A percentile compares a stretch with the other conserved stretches of the same genome.
Evolutionary conservation across 2,113 vertebrate genomes (phyloP).

Genomic region (Azemiops feae): DNA sequence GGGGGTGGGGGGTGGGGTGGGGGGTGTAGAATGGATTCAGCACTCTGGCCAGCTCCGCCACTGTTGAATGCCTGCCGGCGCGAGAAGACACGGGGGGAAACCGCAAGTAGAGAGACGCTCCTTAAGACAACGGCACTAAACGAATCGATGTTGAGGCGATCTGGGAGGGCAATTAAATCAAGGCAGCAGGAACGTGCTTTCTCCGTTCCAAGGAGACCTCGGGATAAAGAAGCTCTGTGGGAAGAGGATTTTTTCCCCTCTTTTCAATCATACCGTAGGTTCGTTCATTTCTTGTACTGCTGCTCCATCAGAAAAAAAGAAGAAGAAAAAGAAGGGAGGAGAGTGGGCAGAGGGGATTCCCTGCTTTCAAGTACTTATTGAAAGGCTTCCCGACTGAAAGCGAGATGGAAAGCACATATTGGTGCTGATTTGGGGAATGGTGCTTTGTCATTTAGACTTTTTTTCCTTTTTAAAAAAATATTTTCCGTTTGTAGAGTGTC

Average conservation of each 20-base stretch:
- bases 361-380: neutral
- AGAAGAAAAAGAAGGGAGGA: neutral
- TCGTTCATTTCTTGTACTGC: neutral
- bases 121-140: conserved; percentile 18
- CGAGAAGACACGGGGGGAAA: neutral
- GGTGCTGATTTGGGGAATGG: neutral
- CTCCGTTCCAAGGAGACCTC: neutral
- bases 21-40: neutral
- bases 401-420: neutral
- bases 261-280: neutral
- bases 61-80: neutral
- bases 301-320: neutral
- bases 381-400: neutral
- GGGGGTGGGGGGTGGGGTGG: neutral
- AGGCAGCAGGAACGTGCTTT: conserved; percentile 26
- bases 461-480: neutral
- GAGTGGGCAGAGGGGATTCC: neutral
- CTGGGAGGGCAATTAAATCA: neutral
- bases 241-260: neutral
- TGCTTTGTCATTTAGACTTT: neutral
- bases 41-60: neutral
- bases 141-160: neutral
- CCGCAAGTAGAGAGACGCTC: neutral
- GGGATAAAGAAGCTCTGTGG: neutral
- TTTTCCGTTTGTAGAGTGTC: neutral